phyloP scores from a whole-genome alignment of 2,797 vertebrate species.

The Sebastes matsubarae region DNA sequence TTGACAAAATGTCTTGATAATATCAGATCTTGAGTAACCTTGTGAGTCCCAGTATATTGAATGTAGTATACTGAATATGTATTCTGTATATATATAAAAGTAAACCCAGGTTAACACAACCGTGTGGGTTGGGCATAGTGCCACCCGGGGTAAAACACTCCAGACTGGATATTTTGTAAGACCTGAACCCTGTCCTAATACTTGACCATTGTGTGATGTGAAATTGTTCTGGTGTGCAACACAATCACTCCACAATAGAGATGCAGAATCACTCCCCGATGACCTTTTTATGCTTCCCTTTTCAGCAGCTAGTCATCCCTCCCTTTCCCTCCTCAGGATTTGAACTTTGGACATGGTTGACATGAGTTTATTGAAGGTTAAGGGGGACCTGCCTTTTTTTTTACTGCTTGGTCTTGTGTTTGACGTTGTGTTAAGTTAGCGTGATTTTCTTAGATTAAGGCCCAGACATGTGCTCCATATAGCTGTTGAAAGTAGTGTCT shows the following conservation, averaged over 20 bases:
- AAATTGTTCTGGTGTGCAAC: slow-evolving; percentile 41
- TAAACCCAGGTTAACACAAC: neutral
- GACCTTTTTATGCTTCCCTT: slow-evolving; percentile 48
- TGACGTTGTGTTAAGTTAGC: neutral
- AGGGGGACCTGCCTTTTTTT: neutral
- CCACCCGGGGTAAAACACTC: neutral
- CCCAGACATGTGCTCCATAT: neutral
- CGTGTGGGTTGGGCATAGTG: neutral
- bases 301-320: slow-evolving; percentile 24
- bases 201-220: slow-evolving; percentile 7
- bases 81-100: neutral
- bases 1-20: neutral
- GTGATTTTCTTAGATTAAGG: slow-evolving; percentile 3
- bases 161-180: slow-evolving; percentile 18
- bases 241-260: slow-evolving; percentile 36
- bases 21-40: neutral
- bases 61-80: neutral
- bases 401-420: neutral
- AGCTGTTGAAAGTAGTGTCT: slow-evolving; percentile 4
- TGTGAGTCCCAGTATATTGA: neutral
- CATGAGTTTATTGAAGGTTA: slow-evolving; percentile 10
- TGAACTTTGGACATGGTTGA: slow-evolving; percentile 38
- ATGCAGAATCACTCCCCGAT: slow-evolving; percentile 28
- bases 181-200: slow-evolving; percentile 16
- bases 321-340: slow-evolving; percentile 57